Percentiles rank a stretch among this genome's conserved stretches.
Evolutionary conservation across 2,113 vertebrate species (phyloP).

Genomic region (Brachyistius frenatus): DNA sequence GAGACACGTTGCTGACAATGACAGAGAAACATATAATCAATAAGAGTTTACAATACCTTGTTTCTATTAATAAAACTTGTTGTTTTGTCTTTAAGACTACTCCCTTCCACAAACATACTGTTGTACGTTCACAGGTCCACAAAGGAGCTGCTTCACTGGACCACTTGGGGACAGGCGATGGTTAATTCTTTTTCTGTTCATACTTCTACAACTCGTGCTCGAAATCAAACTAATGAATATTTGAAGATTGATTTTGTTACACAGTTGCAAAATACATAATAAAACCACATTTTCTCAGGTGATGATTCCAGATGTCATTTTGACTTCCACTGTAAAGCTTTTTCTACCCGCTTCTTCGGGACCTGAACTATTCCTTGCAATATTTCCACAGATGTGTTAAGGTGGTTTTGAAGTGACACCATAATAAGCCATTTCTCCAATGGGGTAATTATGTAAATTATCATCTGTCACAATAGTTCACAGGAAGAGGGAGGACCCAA

Average conservation of each 20-base stretch:
- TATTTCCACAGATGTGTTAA: background rate
- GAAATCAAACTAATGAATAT: background rate
- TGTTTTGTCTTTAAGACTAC: background rate
- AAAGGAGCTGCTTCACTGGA: background rate
- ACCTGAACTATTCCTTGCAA: background rate
- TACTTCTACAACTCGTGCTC: background rate
- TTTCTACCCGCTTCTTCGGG: too few species aligned
- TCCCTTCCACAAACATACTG: too few species aligned
- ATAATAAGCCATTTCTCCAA: background rate
- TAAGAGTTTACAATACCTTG: background rate
- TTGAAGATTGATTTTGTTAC: background rate
- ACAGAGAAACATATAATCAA: too few species aligned
- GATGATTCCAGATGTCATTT: too few species aligned
- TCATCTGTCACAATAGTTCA: background rate
- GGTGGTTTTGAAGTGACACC: slow-evolving; percentile 19
- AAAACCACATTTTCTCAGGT: too few species aligned
- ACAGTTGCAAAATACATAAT: too few species aligned
- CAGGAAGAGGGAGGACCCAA: background rate
- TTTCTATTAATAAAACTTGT: background rate
- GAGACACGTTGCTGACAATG: too few species aligned
- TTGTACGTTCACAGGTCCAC: background rate
- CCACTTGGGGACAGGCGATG: background rate
- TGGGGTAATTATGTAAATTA: slow-evolving; percentile 1
- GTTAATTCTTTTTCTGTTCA: slow-evolving; percentile 1
- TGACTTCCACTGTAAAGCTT: too few species aligned